phyloP scores from a whole-genome alignment of 1,140 invertebrate genomes.

The Dendroctonus ponderosae region DNA sequence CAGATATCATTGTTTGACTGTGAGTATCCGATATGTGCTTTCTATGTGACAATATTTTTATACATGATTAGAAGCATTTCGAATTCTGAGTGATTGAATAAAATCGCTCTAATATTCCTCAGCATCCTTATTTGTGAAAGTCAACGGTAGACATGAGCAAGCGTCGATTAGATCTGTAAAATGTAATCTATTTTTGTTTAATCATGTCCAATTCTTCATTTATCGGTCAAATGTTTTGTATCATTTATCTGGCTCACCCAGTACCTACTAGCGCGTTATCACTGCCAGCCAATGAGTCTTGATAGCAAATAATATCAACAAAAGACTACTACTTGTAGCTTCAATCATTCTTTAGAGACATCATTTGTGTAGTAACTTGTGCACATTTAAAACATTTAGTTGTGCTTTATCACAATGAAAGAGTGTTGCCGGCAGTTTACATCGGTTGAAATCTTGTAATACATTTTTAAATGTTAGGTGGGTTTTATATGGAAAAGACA shows the following conservation, averaged over 20 bases:
- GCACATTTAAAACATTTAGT: too few relatives aligned
- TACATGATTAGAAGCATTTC: not conserved
- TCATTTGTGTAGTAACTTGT: too few relatives aligned
- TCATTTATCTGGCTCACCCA: constrained; percentile 7
- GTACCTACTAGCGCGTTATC: constrained; percentile 14
- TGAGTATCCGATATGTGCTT: too few relatives aligned
- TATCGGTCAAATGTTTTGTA: not conserved
- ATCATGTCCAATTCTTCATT: not conserved
- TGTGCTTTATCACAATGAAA: too few relatives aligned
- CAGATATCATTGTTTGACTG: too few relatives aligned
- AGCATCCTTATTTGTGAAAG: too few relatives aligned
- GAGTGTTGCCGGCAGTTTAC: too few relatives aligned
- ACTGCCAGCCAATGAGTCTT: constrained; percentile 20
- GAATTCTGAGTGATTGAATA: not conserved
- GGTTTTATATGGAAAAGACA: too few relatives aligned
- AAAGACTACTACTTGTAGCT: not conserved
- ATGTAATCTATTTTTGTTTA: not conserved
- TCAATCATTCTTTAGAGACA: not conserved
- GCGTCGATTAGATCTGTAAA: not conserved
- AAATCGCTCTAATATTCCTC: not conserved
- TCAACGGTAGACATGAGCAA: too few relatives aligned
- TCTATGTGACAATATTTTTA: too few relatives aligned
- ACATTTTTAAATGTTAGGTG: too few relatives aligned
- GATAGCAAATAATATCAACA: constrained; percentile 28
- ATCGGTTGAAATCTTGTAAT: too few relatives aligned